Evolutionary conservation across 2,797 vertebrate genomes (phyloP), one percentile per base, ranked within the genome.

Genomic region (Pseudocheirus occidentalis): DNA sequence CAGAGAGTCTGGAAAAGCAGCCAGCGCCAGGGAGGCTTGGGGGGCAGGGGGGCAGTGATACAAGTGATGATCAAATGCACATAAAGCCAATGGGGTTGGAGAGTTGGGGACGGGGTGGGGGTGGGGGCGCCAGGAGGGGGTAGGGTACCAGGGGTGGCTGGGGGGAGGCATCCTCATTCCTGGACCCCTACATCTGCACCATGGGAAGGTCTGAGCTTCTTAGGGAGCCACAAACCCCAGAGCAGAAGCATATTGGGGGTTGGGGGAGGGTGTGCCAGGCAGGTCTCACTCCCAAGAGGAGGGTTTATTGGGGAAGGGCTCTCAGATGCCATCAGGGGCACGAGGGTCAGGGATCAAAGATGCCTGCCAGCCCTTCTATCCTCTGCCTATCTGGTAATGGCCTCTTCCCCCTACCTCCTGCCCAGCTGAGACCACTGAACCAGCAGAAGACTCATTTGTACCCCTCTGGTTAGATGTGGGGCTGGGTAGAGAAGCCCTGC

Each of bases 51-150:
- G 31, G 4, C 3, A 14, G 21, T 57, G 56, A 57, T 2, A 57
- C 21, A 57, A 31, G 29, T 31, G 58, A 31, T 59, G 29, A 59
- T 29, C 1, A 31, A 27, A 29, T 4, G 58, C 10, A 29, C 58
- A 54, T 50, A 4, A 29, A 10, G n/a, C n/a, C n/a, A 89, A 40
- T 31, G 28, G 14, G 46, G 62, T 13, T 50, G 55, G 52, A 21
- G 58, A 34, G 59, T 13, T 6, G 52, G 57, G 54, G 66, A 58
- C 18, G 5, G 12, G 24, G 53, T 53, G 53, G 53, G 53, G 53
- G 53, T 12, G 57, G 50, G 40, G 27, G 91, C 29, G 95, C 97
- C 95, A 94, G 94, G 91, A 58, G 62, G 96, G 10, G 92, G 40
- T 90, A 73, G 94, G 92, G 89, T 55, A 93, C 94, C 90, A 90